phyloP scores from a whole-genome alignment of 1,140 invertebrate genomes.

The Hyphantria cunea region DNA sequence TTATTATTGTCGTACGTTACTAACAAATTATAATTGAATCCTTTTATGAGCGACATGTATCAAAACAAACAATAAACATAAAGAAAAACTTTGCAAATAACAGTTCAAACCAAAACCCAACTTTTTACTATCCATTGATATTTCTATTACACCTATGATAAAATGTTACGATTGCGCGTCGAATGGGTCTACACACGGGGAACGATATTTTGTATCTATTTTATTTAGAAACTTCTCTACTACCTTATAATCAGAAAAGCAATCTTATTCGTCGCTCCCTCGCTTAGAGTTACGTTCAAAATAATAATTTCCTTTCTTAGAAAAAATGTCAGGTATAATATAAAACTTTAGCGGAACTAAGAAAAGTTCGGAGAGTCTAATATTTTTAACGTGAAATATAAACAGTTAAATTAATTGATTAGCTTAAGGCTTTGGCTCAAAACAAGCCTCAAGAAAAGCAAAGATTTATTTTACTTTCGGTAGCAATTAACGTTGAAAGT shows the following conservation, averaged over 20 bases:
- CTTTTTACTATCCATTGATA: conserved; percentile 62
- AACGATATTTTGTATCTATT: conserved; percentile 70
- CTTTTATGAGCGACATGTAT: conserved; percentile 30
- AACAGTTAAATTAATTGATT: conserved; percentile 72
- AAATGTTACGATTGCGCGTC: conserved; percentile 60
- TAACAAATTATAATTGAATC: conserved; percentile 26
- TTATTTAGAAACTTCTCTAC: conserved; percentile 75
- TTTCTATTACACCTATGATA: conserved; percentile 78
- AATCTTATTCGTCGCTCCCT: conserved; percentile 26
- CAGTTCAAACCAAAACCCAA: conserved; percentile 50
- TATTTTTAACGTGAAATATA: conserved; percentile 40
- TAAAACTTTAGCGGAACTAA: too few relatives aligned
- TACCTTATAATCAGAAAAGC: conserved; percentile 52
- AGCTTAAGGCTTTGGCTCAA: conserved; percentile 43
- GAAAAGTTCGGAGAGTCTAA: neutral
- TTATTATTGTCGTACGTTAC: neutral
- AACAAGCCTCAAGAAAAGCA: conserved; percentile 58
- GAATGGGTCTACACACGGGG: conserved; percentile 47
- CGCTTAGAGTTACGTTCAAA: too few relatives aligned
- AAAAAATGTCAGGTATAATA: too few relatives aligned
- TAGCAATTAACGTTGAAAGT: conserved; percentile 78
- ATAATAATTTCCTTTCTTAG: too few relatives aligned
- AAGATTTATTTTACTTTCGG: conserved; percentile 75
- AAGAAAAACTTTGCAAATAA: conserved; percentile 60
- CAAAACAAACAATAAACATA: conserved; percentile 63